These are phyloP conservation scores for Aleadryas rufinucha DNA, from an alignment of 2,113 vertebrate genomes.

Conservation along the genomic window DNA sequence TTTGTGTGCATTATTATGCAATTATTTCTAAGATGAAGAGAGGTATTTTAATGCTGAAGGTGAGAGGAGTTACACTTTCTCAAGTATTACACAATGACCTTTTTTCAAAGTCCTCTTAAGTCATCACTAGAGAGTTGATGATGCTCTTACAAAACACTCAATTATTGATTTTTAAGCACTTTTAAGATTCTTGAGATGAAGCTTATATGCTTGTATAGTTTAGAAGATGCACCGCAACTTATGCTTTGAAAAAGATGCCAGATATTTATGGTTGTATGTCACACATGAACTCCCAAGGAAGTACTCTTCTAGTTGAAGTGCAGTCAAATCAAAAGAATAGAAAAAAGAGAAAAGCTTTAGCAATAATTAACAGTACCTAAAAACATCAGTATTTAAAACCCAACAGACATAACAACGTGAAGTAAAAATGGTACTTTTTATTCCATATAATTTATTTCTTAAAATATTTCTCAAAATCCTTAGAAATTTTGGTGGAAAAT, in stretches of 20 bases:
- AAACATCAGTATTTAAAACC: background rate
- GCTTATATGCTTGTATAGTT: conserved; percentile 38
- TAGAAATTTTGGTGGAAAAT: background rate
- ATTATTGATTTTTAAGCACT: conserved; percentile 63
- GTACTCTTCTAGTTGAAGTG: conserved; percentile 23
- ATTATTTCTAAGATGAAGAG: conserved; percentile 40
- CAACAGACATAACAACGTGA: background rate
- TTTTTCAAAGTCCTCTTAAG: conserved; percentile 63
- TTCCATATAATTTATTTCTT: background rate
- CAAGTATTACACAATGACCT: conserved; percentile 63
- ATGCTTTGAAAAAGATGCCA: conserved; percentile 29
- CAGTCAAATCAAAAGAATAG: conserved; percentile 41
- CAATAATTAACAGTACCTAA: background rate
- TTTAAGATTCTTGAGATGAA: conserved; percentile 46
- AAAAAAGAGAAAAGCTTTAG: background rate
- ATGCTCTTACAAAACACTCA: conserved; percentile 60
- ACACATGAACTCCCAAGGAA: conserved; percentile 42
- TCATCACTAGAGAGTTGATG: conserved; percentile 48
- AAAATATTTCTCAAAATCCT: background rate
- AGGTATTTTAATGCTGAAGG: conserved; percentile 30
- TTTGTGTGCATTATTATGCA: conserved; percentile 29
- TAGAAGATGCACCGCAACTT: conserved; percentile 12
- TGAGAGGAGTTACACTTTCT: conserved; percentile 53
- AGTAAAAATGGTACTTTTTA: background rate
- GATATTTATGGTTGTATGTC: conserved; percentile 43